Evolutionary conservation across 2,113 vertebrate genomes (phyloP).

Genomic region (Barbus barbus): DNA sequence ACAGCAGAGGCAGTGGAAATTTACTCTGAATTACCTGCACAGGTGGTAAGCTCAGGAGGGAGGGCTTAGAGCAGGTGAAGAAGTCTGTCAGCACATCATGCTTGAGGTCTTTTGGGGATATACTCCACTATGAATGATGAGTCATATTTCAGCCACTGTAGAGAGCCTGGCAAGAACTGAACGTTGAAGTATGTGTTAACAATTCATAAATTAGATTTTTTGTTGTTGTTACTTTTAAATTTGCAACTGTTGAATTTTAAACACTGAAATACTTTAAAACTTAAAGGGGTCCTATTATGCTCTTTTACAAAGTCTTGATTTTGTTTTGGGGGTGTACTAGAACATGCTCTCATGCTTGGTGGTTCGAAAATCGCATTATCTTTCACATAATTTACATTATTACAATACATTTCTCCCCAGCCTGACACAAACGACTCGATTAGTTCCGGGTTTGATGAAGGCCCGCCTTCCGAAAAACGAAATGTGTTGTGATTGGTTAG

Average conservation of each 20-base stretch:
- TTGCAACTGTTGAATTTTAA: neutral
- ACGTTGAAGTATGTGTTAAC: neutral
- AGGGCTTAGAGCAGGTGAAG: neutral
- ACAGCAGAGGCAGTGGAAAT: constrained; percentile 16
- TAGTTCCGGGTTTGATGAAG: too few relatives aligned
- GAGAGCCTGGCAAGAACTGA: neutral
- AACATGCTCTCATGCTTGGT: too few relatives aligned
- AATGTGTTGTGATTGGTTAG: too few relatives aligned
- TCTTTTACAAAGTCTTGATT: too few relatives aligned
- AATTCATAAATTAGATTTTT: neutral
- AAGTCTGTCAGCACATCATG: constrained; percentile 17
- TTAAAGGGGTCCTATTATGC: too few relatives aligned
- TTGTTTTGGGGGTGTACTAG: too few relatives aligned
- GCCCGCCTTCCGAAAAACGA: too few relatives aligned
- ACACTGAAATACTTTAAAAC: neutral
- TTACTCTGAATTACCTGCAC: constrained; percentile 30
- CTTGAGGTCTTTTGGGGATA: constrained; percentile 13
- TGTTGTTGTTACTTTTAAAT: neutral
- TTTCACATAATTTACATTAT: too few relatives aligned
- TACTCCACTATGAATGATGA: constrained; percentile 5
- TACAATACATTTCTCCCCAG: too few relatives aligned
- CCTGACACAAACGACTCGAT: too few relatives aligned
- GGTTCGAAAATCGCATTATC: too few relatives aligned
- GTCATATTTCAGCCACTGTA: neutral
- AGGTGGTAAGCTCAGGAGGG: constrained; percentile 27